Percentiles rank a stretch among this genome's conserved stretches.
Conservation (phyloP, 53 echinoderm and acorn worm species). For the Holothuria scabra region DNA sequence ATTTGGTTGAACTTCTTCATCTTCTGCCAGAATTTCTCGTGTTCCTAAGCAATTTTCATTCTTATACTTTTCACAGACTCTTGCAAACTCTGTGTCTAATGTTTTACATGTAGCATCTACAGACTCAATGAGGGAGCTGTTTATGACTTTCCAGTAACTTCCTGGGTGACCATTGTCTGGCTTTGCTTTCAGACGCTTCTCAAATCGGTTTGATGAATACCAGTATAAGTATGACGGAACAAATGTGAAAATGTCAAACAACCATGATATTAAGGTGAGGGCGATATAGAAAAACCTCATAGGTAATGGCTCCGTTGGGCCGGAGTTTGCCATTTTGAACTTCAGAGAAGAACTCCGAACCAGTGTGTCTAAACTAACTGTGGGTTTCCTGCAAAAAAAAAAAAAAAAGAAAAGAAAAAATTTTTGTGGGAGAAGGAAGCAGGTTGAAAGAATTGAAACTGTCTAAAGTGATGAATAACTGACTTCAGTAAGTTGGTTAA, state of each 20-base stretch:
- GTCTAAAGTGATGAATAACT: too few relatives aligned
- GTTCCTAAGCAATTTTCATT: constrained; percentile 74
- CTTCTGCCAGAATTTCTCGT: constrained; percentile 74
- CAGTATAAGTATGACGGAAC: constrained; percentile 70
- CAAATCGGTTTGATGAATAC: constrained; percentile 49
- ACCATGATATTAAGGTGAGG: constrained; percentile 58
- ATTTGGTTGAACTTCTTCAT: constrained; percentile 79
- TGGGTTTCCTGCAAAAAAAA: too few relatives aligned
- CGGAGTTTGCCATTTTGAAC: too few relatives aligned
- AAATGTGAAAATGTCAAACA: constrained; percentile 70
- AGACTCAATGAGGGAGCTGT: constrained; percentile 50
- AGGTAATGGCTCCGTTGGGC: not conserved
- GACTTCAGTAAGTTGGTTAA: too few relatives aligned
- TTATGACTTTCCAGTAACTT: constrained; percentile 61
- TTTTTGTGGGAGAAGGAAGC: too few relatives aligned
- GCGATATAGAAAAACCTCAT: constrained; percentile 41
- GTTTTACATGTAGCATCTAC: constrained; percentile 57
- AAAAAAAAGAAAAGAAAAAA: too few relatives aligned
- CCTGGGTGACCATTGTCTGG: constrained; percentile 50
- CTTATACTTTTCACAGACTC: constrained; percentile 54
- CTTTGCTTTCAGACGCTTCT: constrained; percentile 65
- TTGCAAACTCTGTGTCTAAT: constrained; percentile 76
- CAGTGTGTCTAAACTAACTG: too few relatives aligned
- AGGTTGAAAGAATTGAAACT: too few relatives aligned
- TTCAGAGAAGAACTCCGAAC: too few relatives aligned